Conservation (phyloP, 2,113 vertebrate species). For the Amblyornis subalaris region DNA sequence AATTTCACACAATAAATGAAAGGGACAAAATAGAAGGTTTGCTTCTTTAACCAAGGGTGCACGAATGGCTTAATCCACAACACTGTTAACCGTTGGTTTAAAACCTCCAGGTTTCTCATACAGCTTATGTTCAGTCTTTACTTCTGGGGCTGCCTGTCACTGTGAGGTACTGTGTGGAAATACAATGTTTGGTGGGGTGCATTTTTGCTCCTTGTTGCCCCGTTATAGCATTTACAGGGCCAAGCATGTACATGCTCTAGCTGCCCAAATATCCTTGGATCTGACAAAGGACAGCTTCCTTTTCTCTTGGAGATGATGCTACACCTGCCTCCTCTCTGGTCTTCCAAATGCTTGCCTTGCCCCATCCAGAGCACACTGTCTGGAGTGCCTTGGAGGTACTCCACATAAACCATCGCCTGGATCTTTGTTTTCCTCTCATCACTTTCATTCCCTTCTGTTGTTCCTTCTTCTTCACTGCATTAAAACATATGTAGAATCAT, state of each 20-base stretch:
- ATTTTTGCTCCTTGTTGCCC: background rate
- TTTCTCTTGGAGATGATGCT: background rate
- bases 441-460: background rate
- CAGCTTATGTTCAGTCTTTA: background rate
- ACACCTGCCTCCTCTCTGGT: background rate
- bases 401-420: rapidly evolving
- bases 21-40: background rate
- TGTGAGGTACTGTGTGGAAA: background rate
- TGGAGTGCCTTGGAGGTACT: rapidly evolving
- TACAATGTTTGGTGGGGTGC: background rate
- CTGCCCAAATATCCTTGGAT: background rate
- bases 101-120: background rate
- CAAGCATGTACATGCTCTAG: background rate
- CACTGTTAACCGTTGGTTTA: background rate
- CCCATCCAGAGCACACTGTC: background rate
- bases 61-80: background rate
- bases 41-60: background rate
- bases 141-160: background rate
- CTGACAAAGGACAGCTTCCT: background rate
- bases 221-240: background rate
- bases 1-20: background rate
- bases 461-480: background rate
- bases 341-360: background rate
- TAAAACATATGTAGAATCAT: background rate
- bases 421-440: background rate